These are phyloP conservation scores for Aplochiton taeniatus DNA, from an alignment of 2,797 vertebrate species.

Conservation along the genomic window DNA sequence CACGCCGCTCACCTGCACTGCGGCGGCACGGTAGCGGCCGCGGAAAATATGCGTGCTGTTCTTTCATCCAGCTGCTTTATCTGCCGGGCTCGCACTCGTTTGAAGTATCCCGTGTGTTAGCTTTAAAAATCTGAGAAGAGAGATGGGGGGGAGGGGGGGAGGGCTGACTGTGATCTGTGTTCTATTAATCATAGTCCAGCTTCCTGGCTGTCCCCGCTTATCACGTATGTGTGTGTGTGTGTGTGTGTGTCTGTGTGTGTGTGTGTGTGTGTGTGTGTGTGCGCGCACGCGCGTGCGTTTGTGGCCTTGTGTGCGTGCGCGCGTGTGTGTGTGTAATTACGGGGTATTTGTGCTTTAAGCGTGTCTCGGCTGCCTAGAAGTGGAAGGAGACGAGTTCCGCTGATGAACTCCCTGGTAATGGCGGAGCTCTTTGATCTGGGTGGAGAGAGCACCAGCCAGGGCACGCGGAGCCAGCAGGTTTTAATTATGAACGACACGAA, in stretches of 20 bases:
- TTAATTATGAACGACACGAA: conserved; percentile 83
- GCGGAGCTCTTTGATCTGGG: conserved; percentile 76
- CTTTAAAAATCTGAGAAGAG: conserved; percentile 62
- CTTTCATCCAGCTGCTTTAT: conserved; percentile 71
- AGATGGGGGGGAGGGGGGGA: conserved; percentile 14
- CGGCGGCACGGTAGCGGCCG: conserved; percentile 48
- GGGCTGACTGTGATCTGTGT: conserved; percentile 62
- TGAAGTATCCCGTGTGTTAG: conserved; percentile 65
- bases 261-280: no score
- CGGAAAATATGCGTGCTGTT: conserved; percentile 67
- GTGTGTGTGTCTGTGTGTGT: no score
- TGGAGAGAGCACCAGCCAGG: conserved; percentile 61
- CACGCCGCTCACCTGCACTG: background rate
- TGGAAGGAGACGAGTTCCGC: conserved; percentile 58
- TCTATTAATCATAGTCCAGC: conserved; percentile 72
- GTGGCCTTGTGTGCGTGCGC: no score
- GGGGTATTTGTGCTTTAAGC: conserved; percentile 67
- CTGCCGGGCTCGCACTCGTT: conserved; percentile 51
- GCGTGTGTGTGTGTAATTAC: conserved; percentile 68
- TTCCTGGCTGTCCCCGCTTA: conserved; percentile 59
- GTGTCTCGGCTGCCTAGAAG: conserved; percentile 59
- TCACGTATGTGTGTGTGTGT: conserved; percentile 60
- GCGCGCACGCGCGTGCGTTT: no score
- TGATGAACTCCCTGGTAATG: conserved; percentile 77
- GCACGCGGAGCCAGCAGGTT: conserved; percentile 70